These are phyloP conservation scores for Scopus umbretta DNA, from an alignment of 2,113 vertebrate species.

Conservation along the genomic window DNA sequence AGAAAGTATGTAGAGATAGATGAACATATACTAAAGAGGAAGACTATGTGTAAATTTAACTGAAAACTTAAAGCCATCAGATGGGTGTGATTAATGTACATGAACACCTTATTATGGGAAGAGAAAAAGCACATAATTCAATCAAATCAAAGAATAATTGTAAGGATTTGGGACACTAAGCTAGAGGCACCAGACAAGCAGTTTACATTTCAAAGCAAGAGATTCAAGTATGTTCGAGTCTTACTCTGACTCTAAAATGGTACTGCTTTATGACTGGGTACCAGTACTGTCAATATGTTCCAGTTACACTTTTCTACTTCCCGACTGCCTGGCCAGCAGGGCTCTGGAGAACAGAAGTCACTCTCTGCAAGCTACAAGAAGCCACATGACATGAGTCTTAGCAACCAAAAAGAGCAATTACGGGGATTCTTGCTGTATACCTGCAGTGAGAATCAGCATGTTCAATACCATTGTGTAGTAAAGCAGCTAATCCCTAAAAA, in stretches of 20 bases:
- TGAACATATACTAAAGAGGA: neutral
- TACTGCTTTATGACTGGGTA: neutral
- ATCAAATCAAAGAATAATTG: neutral
- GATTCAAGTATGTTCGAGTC: neutral
- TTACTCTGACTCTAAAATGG: neutral
- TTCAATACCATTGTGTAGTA: neutral
- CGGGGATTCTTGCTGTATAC: neutral
- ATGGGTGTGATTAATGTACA: neutral
- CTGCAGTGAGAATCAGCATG: neutral
- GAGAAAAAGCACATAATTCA: neutral
- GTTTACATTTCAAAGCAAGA: neutral
- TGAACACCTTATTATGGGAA: neutral
- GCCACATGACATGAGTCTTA: neutral
- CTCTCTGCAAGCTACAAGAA: neutral
- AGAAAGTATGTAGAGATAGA: neutral
- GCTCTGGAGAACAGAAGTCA: neutral
- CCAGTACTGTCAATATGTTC: neutral
- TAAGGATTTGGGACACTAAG: neutral
- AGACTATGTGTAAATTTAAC: neutral
- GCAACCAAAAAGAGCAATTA: constrained; percentile 7
- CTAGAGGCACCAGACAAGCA: neutral
- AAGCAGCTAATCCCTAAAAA: constrained; percentile 30
- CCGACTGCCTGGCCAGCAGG: neutral
- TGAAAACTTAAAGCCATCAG: neutral
- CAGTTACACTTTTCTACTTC: neutral